Conservation (phyloP, 1,140 invertebrate species). For the Sarcophaga peregrina region DNA sequence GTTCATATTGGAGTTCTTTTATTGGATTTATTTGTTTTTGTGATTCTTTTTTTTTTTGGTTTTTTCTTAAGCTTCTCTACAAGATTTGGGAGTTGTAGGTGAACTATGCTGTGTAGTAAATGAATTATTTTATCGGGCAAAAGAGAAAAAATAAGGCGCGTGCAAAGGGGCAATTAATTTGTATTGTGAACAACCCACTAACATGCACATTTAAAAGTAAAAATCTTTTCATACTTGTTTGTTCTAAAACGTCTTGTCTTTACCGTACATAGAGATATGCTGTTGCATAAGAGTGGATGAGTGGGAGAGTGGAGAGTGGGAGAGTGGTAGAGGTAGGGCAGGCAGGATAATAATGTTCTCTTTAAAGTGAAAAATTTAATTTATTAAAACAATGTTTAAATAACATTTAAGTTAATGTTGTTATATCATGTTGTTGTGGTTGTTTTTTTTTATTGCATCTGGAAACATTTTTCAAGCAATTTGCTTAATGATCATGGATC, state of each 20-base stretch:
- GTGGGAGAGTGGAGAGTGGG: not conserved
- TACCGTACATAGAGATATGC: not conserved
- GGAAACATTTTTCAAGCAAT: no score
- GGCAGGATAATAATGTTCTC: not conserved
- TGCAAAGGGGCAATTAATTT: constrained; percentile 42
- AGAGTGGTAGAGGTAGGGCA: not conserved
- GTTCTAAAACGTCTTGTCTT: not conserved
- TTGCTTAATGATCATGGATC: no score
- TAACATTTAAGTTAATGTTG: constrained; percentile 10
- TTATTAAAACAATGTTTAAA: constrained; percentile 23
- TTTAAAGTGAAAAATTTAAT: constrained; percentile 20
- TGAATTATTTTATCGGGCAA: not conserved
- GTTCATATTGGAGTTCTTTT: not conserved
- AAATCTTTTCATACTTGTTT: not conserved
- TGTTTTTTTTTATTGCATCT: no score
- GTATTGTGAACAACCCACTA: constrained; percentile 36
- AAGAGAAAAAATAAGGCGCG: not conserved
- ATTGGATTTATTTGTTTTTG: not conserved
- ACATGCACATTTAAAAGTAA: constrained; percentile 23
- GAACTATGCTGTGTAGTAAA: not conserved
- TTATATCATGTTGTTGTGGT: not conserved
- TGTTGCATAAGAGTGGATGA: not conserved
- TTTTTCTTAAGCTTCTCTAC: not conserved
- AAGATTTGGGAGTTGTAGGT: constrained; percentile 35
- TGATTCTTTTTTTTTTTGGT: not conserved